A percentile compares a stretch with the other conserved stretches of the same genome.
These are phyloP conservation scores for Odontocolon sp. DNA, from an alignment of 2,888 invertebrate species.

Conservation along the genomic window DNA sequence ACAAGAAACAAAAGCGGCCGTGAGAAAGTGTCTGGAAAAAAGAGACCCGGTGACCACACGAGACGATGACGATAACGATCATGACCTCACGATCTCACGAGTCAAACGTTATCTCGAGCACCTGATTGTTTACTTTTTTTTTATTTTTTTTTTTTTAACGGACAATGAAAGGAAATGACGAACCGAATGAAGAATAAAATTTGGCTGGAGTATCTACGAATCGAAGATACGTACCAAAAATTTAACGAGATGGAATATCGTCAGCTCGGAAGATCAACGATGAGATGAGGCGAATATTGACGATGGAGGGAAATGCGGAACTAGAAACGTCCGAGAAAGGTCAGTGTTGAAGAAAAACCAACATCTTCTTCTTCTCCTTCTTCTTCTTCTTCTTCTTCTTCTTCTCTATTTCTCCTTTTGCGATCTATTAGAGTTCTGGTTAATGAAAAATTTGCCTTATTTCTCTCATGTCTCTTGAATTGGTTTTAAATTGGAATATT, in stretches of 20 bases:
- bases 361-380: not conserved
- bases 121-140: too few species aligned
- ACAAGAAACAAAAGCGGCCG: not conserved
- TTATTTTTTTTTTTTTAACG: too few species aligned
- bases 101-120: not conserved
- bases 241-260: not conserved
- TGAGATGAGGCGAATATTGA: not conserved
- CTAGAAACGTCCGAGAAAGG: slow-evolving; percentile 44
- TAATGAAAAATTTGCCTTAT: not conserved
- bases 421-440: slow-evolving; percentile 51
- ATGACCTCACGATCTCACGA: not conserved
- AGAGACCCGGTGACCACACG: too few species aligned
- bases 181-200: too few species aligned
- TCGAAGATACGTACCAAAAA: not conserved
- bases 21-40: not conserved
- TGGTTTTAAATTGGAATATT: slow-evolving; percentile 25
- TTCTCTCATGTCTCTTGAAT: not conserved
- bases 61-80: not conserved
- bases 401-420: slow-evolving; percentile 28
- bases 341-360: slow-evolving; percentile 52
- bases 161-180: too few species aligned
- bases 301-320: not conserved
- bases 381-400: not conserved
- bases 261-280: slow-evolving; percentile 12
- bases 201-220: too few species aligned